phyloP scores from a whole-genome alignment of 2,888 invertebrate genomes.

The Amblyteles armatorius region DNA sequence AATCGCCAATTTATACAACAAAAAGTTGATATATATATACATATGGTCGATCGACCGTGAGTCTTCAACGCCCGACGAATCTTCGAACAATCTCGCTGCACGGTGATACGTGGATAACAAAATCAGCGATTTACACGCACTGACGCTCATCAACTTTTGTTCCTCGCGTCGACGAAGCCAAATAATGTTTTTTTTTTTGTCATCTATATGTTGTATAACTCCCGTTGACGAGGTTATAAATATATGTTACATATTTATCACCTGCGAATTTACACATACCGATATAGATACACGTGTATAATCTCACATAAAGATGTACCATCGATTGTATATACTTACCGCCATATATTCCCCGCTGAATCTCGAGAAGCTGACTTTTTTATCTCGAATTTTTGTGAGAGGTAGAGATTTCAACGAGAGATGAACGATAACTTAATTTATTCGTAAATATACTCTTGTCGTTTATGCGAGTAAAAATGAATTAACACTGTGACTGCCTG shows the following conservation, averaged over 20 bases:
- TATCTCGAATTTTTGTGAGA: constrained; percentile 20
- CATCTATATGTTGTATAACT: constrained; percentile 71
- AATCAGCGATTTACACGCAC: constrained; percentile 26
- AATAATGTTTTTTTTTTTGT: constrained; percentile 61
- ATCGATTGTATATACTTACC: constrained; percentile 43
- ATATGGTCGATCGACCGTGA: not conserved
- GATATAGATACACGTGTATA: constrained; percentile 57
- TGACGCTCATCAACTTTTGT: constrained; percentile 63
- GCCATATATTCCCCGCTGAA: not conserved
- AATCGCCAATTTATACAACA: constrained; percentile 8
- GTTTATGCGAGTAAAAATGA: constrained; percentile 41
- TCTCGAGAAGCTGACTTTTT: not conserved
- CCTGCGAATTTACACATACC: constrained; percentile 69
- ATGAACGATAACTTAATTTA: constrained; percentile 50
- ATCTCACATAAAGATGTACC: constrained; percentile 35
- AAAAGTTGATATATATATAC: not conserved
- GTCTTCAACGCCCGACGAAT: not conserved
- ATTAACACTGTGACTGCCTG: constrained; percentile 7
- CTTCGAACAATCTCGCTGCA: constrained; percentile 38
- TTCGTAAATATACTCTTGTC: constrained; percentile 46
- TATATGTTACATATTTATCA: constrained; percentile 75
- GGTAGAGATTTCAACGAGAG: constrained; percentile 20
- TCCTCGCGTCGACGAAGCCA: constrained; percentile 70
- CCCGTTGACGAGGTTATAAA: constrained; percentile 72
- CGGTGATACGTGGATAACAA: constrained; percentile 37